These are phyloP conservation scores for Matsumyia berberina DNA, from an alignment of 2,888 invertebrate genomes.

Conservation along the genomic window DNA sequence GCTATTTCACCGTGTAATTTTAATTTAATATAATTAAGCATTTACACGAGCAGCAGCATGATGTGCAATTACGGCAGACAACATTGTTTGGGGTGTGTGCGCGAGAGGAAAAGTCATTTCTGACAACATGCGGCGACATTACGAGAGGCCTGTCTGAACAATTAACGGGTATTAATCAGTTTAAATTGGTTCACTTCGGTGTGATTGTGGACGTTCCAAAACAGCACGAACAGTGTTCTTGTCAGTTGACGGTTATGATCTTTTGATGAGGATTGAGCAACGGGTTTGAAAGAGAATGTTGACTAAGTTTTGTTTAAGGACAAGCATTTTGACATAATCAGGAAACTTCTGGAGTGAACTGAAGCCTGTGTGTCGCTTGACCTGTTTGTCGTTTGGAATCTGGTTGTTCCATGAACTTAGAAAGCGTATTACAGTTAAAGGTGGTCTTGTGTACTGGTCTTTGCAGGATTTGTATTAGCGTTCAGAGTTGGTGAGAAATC, in stretches of 20 bases:
- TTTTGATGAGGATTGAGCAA: not conserved
- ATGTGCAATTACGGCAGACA: constrained; percentile 63
- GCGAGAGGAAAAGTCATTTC: constrained; percentile 54
- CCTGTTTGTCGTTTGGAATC: too few species aligned
- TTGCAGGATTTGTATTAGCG: too few species aligned
- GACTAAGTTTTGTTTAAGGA: not conserved
- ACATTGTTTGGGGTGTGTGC: constrained; percentile 30
- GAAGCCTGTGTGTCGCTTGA: too few species aligned
- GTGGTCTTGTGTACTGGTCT: too few species aligned
- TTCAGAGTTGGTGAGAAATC: too few species aligned
- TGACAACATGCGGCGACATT: constrained; percentile 61
- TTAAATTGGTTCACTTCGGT: constrained; percentile 65
- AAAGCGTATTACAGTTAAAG: too few species aligned
- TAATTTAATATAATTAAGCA: constrained; percentile 76
- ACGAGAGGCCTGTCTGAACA: constrained; percentile 67
- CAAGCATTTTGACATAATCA: not conserved
- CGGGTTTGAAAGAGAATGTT: not conserved
- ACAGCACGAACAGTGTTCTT: constrained; percentile 16
- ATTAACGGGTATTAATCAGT: constrained; percentile 71
- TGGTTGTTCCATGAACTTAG: too few species aligned
- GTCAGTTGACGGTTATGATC: constrained; percentile 21
- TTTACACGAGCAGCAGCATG: constrained; percentile 70
- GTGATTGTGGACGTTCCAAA: constrained; percentile 52
- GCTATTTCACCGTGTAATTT: constrained; percentile 67
- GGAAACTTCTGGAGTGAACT: not conserved